Conservation (phyloP, 1,140 invertebrate species). For the Drosophila carrolli region DNA sequence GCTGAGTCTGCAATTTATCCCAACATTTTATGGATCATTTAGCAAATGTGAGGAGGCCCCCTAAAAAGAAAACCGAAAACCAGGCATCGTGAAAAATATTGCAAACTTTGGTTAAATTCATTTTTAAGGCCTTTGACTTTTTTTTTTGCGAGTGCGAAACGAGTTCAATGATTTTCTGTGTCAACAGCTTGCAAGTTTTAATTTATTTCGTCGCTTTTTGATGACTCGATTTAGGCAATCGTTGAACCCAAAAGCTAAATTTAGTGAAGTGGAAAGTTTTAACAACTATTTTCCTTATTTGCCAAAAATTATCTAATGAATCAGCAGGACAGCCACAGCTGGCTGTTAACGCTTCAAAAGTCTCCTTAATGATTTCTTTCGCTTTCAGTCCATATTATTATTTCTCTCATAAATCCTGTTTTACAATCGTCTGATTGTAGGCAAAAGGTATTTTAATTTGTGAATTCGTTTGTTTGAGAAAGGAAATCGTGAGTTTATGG, state of each 20-base stretch:
- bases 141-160: slow-evolving; percentile 37
- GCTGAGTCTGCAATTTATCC: slow-evolving; percentile 40
- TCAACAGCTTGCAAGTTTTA: slow-evolving; percentile 67
- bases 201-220: slow-evolving; percentile 28
- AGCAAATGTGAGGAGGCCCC: slow-evolving; percentile 27
- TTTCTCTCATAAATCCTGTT: slow-evolving; percentile 5
- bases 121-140: slow-evolving; percentile 52
- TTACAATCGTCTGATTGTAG: not conserved
- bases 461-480: not conserved
- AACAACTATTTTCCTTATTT: slow-evolving; percentile 26
- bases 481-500: too few species aligned
- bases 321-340: slow-evolving; percentile 14
- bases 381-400: slow-evolving; percentile 5
- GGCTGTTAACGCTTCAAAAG: slow-evolving; percentile 37
- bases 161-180: slow-evolving; percentile 78
- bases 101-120: slow-evolving; percentile 36
- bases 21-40: slow-evolving; percentile 71
- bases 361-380: slow-evolving; percentile 37
- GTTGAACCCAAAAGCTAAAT: slow-evolving; percentile 50
- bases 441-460: not conserved
- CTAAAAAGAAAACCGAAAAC: slow-evolving; percentile 9
- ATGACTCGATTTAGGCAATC: slow-evolving; percentile 45
- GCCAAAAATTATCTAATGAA: not conserved
- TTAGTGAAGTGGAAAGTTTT: slow-evolving; percentile 61
- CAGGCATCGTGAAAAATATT: slow-evolving; percentile 52